Conservation (phyloP, 2,888 invertebrate species). For the Tetanocera ferruginea region DNA sequence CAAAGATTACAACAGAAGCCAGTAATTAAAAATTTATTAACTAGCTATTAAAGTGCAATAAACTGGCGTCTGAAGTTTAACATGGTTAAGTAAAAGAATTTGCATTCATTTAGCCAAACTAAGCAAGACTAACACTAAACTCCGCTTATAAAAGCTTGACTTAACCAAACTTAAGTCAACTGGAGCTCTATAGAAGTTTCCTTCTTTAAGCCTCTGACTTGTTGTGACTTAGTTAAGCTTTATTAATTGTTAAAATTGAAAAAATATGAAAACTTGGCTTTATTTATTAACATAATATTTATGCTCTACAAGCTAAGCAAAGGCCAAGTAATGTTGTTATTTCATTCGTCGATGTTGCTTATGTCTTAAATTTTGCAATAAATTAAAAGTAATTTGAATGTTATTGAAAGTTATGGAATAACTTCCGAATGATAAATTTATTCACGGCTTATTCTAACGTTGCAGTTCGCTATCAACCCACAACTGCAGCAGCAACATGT, state of each 20-base stretch:
- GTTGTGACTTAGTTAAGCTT: too few species aligned
- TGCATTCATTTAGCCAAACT: neutral
- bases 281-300: too few species aligned
- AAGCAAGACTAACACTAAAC: too few species aligned
- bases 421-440: constrained; percentile 60
- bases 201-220: too few species aligned
- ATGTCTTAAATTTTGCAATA: constrained; percentile 11
- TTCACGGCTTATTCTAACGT: neutral
- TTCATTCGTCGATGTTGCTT: neutral
- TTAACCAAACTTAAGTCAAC: too few species aligned
- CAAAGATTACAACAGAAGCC: too few species aligned
- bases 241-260: too few species aligned
- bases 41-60: constrained; percentile 17
- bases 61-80: neutral
- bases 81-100: neutral
- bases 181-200: too few species aligned
- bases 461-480: neutral
- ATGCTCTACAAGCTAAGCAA: too few species aligned
- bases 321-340: too few species aligned
- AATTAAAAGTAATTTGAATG: constrained; percentile 49
- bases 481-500: neutral
- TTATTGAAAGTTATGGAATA: constrained; percentile 60
- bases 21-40: constrained; percentile 12
- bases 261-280: too few species aligned
- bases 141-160: too few species aligned